Evolutionary conservation across 2,888 invertebrate genomes (phyloP).

Genomic region (Drosophila maculinotata): DNA sequence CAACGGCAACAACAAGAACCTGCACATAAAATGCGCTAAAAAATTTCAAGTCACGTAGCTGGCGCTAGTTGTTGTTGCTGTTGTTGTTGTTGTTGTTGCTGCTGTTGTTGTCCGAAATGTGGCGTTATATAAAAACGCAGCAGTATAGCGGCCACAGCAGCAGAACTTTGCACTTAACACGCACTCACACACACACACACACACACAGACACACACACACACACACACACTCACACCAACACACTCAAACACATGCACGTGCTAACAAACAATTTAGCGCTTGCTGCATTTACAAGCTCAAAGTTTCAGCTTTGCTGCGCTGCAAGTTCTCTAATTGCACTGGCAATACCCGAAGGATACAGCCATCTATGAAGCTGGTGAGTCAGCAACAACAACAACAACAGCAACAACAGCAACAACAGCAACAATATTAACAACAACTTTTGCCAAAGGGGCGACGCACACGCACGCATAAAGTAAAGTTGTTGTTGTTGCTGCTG

Average conservation of each 20-base stretch:
- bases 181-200: conserved; percentile 36
- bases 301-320: conserved; percentile 61
- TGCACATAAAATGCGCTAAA: conserved; percentile 77
- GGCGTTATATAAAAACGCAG: conserved; percentile 53
- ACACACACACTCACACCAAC: conserved; percentile 19
- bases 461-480: conserved; percentile 65
- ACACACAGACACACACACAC: conserved; percentile 23
- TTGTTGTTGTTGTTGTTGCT: conserved; percentile 31
- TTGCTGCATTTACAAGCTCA: conserved; percentile 56
- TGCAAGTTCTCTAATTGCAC: conserved; percentile 76
- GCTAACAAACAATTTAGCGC: conserved; percentile 75
- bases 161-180: conserved; percentile 80
- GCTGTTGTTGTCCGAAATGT: conserved; percentile 47
- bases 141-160: conserved; percentile 43
- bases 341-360: conserved; percentile 51
- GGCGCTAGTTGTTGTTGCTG: conserved; percentile 22
- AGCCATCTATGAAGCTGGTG: conserved; percentile 14
- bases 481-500: conserved; percentile 46
- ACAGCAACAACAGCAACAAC: conserved; percentile 11
- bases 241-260: conserved; percentile 36
- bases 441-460: conserved; percentile 29
- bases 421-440: conserved; percentile 25
- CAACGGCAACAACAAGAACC: conserved; percentile 50
- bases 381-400: conserved; percentile 22
- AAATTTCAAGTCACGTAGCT: conserved; percentile 78